Conservation (phyloP, 2,797 vertebrate species). For the Brachyrhaphis roseni region DNA sequence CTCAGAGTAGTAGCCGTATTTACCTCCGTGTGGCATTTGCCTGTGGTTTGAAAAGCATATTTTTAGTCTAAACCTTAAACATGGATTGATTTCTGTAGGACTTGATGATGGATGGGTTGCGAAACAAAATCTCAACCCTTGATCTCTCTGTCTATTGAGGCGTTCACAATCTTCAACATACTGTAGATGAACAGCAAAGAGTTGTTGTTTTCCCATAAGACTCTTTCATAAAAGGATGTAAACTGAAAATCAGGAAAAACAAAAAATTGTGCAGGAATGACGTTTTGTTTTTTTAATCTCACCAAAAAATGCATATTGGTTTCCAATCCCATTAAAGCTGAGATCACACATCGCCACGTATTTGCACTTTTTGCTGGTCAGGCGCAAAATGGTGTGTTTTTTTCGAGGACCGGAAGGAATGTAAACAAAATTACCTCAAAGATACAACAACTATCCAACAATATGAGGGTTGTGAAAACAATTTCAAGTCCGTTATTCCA, state of each 20-base stretch:
- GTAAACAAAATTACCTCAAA: background rate
- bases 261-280: background rate
- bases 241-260: background rate
- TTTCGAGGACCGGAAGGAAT: background rate
- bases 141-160: background rate
- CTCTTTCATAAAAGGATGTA: background rate
- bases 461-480: background rate
- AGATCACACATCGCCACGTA: background rate
- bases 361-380: background rate
- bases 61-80: conserved; percentile 43
- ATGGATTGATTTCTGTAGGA: conserved; percentile 45
- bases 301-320: background rate
- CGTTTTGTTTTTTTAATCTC: background rate
- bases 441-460: background rate
- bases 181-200: background rate
- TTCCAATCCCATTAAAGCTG: background rate
- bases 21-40: conserved; percentile 24
- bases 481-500: background rate
- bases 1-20: conserved; percentile 36
- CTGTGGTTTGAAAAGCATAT: conserved; percentile 34
- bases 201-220: background rate
- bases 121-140: background rate
- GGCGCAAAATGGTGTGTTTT: background rate
- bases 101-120: background rate
- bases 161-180: background rate